phyloP scores from a whole-genome alignment of 2,113 vertebrate species.

The Turnix velox region DNA sequence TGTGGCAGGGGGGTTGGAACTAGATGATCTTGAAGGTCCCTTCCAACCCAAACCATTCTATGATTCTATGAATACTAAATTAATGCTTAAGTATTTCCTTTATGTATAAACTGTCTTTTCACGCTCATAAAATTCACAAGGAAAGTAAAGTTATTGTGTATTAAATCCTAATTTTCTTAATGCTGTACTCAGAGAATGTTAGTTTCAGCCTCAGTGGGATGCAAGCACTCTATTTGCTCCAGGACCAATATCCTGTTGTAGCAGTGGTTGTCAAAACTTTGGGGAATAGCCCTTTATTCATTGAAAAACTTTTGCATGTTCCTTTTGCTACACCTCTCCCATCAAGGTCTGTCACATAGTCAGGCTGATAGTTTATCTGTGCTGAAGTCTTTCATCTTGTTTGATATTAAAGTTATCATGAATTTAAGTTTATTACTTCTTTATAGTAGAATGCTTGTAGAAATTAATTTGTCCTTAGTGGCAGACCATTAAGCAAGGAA shows the following conservation, averaged over 20 bases:
- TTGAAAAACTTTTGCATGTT: not conserved
- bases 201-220: not conserved
- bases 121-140: not conserved
- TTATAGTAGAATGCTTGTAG: rapidly evolving
- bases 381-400: not conserved
- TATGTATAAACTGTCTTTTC: not conserved
- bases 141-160: not conserved
- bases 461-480: not conserved
- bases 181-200: not conserved
- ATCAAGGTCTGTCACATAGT: not conserved
- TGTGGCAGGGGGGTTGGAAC: no score
- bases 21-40: no score
- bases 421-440: not conserved
- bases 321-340: not conserved
- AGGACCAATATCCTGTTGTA: not conserved
- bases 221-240: not conserved
- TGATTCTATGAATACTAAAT: not conserved
- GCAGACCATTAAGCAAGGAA: not conserved
- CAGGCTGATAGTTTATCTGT: not conserved
- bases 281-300: not conserved
- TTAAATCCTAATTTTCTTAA: not conserved
- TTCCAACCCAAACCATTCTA: no score
- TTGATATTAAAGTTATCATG: not conserved
- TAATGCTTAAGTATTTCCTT: not conserved
- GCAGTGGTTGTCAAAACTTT: not conserved